These are phyloP conservation scores for Drosophila yakuba DNA, from an alignment of 1,140 invertebrate genomes.

Conservation along the genomic window DNA sequence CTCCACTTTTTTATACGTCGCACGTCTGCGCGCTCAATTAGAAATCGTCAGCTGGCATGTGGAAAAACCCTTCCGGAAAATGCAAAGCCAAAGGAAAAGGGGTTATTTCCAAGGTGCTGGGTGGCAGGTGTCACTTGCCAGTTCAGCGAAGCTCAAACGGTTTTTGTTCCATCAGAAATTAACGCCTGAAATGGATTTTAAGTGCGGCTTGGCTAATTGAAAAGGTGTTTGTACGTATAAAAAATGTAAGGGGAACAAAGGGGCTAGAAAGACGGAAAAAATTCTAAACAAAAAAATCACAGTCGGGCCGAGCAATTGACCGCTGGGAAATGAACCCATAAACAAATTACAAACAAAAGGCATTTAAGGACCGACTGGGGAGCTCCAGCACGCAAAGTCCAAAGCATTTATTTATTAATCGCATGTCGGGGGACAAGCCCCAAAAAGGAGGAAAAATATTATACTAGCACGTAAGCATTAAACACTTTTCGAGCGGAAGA, in stretches of 20 bases:
- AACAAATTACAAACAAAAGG: constrained; percentile 72
- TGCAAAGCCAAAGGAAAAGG: neutral
- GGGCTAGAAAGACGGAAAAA: constrained; percentile 28
- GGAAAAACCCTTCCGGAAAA: constrained; percentile 34
- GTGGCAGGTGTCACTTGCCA: constrained; percentile 73
- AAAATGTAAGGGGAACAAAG: constrained; percentile 51
- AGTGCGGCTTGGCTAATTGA: constrained; percentile 77
- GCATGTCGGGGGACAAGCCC: constrained; percentile 61
- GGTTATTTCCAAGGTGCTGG: constrained; percentile 40
- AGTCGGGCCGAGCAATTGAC: constrained; percentile 81
- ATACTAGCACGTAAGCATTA: constrained; percentile 78
- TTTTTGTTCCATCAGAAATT: constrained; percentile 68
- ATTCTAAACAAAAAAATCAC: constrained; percentile 69
- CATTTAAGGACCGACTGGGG: constrained; percentile 62
- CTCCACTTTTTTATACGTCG: constrained; percentile 45
- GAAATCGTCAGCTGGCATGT: constrained; percentile 45
- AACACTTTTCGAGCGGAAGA: constrained; percentile 79
- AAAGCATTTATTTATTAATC: constrained; percentile 80
- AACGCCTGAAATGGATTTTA: constrained; percentile 81
- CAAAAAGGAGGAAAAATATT: constrained; percentile 48
- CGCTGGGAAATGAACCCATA: constrained; percentile 84
- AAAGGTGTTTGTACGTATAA: constrained; percentile 55
- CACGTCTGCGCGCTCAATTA: constrained; percentile 74
- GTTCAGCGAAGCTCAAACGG: constrained; percentile 55
- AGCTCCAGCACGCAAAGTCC: constrained; percentile 60